Base-by-base conservation (phyloP, 2,113 vertebrate species). In the Grammomys dolichurus region DNA sequence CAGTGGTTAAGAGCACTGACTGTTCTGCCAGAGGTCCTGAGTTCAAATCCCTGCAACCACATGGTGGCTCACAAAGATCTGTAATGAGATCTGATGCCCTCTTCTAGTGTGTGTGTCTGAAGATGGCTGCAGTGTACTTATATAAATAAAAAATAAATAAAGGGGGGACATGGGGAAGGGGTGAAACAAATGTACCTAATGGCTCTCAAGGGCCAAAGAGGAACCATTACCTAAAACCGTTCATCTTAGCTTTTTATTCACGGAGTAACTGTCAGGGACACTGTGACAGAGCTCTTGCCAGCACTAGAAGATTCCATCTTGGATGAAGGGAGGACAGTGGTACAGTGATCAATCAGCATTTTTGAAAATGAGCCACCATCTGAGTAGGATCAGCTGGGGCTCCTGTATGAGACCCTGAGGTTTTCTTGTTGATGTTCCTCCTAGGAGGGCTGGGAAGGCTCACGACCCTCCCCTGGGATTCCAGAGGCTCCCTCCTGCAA, bases 221-320 rank as follows among this genome's bases (percentile, higher is more conserved):
- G 43, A 51, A 67, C 19, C 24, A 0, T 46, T 33, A 43, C 8
- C 63, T 69, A 26, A 70, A 69, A 28, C 0, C 8, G 28, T 17
- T n/a, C 0, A 28, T 2, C 14, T 6, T 6, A 3, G 56, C 17
- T 9, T 86, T 81, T 36, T 31, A 1, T 51, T 92, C n/a, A 26
- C 20, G 31, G 17, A 1, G 7, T 3, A 4, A 12, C 43, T 20
- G 0, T 17, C n/a, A 14, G 9, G n/a, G 22, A 33, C 5, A 0
- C 8, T 0, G 3, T 33, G 65, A 31, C 28, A 67, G 65, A 33
- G 3, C 4, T 76, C 31, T 67, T 46, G 24, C 3, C 4, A 65
- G 82, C 24, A 2, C 26, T 13, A 85, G 24, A 81, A 0, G 14
- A 1, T 1, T 4, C 1, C n/a, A 24, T 0, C 87, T 93, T 31